A percentile compares a stretch with the other conserved stretches of the same genome.
phyloP scores from a whole-genome alignment of 2,888 invertebrate species.

The Allolobophora icterica region DNA sequence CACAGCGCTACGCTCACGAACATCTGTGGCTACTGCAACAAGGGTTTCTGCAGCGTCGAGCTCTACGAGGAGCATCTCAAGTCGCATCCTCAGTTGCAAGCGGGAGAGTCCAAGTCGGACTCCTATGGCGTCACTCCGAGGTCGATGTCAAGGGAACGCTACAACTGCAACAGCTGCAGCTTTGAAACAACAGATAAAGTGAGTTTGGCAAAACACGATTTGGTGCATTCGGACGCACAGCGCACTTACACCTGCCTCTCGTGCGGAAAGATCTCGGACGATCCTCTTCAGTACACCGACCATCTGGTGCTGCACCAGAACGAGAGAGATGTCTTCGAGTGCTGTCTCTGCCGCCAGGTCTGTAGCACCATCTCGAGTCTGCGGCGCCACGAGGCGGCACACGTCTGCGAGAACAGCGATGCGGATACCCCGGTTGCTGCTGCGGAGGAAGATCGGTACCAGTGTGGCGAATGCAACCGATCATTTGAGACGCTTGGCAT shows the following conservation, averaged over 20 bases:
- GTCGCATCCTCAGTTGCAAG: constrained; percentile 46
- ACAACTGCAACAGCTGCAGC: constrained; percentile 42
- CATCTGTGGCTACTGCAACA: constrained; percentile 48
- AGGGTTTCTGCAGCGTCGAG: constrained; percentile 45
- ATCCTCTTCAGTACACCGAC: constrained; percentile 45
- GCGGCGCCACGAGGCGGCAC: constrained; percentile 43
- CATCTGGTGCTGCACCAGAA: constrained; percentile 44
- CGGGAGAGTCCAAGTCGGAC: background rate
- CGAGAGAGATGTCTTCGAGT: constrained; percentile 46
- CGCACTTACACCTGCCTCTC: constrained; percentile 46
- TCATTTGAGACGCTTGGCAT: background rate
- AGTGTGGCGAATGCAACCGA: constrained; percentile 29
- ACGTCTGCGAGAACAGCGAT: constrained; percentile 36
- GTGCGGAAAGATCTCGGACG: constrained; percentile 44
- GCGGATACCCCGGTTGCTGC: background rate
- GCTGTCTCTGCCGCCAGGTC: constrained; percentile 46
- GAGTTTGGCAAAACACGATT: constrained; percentile 42
- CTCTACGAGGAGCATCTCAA: constrained; percentile 48
- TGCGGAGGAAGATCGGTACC: background rate
- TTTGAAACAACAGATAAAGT: constrained; percentile 42
- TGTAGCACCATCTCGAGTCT: constrained; percentile 38
- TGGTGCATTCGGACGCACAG: constrained; percentile 40
- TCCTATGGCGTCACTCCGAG: constrained; percentile 35
- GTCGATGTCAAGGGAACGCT: constrained; percentile 31
- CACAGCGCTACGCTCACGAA: constrained; percentile 43